phyloP scores from a whole-genome alignment of 1,140 invertebrate species.

The Apis dorsata region DNA sequence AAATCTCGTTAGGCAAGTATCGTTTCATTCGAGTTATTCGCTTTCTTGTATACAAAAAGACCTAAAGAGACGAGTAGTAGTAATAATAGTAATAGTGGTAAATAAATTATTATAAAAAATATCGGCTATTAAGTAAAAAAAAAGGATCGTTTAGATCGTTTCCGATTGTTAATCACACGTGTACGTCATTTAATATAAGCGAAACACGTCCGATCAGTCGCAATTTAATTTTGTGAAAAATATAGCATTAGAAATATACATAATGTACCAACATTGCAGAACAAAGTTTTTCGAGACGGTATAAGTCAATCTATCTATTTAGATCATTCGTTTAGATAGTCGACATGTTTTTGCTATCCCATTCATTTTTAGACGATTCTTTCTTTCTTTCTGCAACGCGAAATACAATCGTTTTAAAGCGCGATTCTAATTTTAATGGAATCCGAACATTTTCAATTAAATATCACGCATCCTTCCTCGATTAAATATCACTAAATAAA shows the following conservation, averaged over 20 bases:
- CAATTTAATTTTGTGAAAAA: slow-evolving; percentile 30
- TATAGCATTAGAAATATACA: slow-evolving; percentile 43
- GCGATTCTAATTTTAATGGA: slow-evolving; percentile 40
- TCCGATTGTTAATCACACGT: background rate
- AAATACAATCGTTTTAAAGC: background rate
- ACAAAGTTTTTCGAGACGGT: no score
- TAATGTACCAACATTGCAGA: background rate
- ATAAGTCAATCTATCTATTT: no score
- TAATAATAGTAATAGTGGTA: background rate
- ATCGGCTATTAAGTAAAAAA: slow-evolving; percentile 45
- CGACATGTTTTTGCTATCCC: no score
- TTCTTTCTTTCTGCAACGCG: no score
- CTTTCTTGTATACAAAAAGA: slow-evolving; percentile 24
- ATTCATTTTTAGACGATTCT: no score
- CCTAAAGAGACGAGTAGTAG: slow-evolving; percentile 30
- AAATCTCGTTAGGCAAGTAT: slow-evolving; percentile 42
- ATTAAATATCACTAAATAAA: slow-evolving; percentile 64
- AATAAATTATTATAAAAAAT: slow-evolving; percentile 61
- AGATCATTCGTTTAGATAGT: no score
- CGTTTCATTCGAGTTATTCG: slow-evolving; percentile 16
- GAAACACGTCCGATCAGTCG: slow-evolving; percentile 4
- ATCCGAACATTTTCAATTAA: slow-evolving; percentile 54
- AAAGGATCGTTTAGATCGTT: slow-evolving; percentile 41
- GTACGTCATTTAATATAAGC: slow-evolving; percentile 1
- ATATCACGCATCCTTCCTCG: slow-evolving; percentile 50